Evolutionary conservation across 2,113 vertebrate genomes (phyloP).

Genomic region (Rhadina sibilatrix): DNA sequence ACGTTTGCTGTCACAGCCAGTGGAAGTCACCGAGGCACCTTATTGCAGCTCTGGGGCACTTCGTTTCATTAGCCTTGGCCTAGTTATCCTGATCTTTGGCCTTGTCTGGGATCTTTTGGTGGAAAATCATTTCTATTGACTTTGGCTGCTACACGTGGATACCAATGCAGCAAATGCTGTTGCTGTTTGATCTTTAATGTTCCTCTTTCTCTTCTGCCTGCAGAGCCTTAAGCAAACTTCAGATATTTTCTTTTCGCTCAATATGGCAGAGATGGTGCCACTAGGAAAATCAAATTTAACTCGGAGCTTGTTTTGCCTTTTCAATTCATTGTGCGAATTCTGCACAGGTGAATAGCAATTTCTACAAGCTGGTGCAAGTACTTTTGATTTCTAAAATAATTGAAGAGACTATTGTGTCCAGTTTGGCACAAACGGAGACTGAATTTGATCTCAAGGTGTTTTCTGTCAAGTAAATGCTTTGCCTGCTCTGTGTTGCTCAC

Average conservation of each 20-base stretch:
- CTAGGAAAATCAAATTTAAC: background rate
- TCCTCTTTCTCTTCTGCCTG: background rate
- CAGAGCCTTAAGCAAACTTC: background rate
- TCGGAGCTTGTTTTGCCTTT: background rate
- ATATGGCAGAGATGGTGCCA: background rate
- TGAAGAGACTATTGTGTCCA: background rate
- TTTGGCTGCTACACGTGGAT: background rate
- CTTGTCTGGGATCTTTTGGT: background rate
- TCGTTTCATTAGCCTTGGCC: background rate
- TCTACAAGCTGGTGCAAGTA: background rate
- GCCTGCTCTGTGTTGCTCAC: background rate
- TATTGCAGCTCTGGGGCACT: background rate
- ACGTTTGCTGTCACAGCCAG: background rate
- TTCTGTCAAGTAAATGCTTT: conserved; percentile 43
- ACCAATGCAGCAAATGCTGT: background rate
- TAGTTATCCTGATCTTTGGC: background rate
- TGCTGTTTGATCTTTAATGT: background rate
- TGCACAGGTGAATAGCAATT: background rate
- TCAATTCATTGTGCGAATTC: background rate
- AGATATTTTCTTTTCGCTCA: background rate
- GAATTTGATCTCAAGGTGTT: conserved; percentile 29
- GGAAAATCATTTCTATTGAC: background rate
- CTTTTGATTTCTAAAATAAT: conserved; percentile 16
- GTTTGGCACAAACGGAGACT: background rate
- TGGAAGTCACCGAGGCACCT: background rate